Conservation (phyloP, 2,113 vertebrate genomes). For the Dryoscopus gambensis region DNA sequence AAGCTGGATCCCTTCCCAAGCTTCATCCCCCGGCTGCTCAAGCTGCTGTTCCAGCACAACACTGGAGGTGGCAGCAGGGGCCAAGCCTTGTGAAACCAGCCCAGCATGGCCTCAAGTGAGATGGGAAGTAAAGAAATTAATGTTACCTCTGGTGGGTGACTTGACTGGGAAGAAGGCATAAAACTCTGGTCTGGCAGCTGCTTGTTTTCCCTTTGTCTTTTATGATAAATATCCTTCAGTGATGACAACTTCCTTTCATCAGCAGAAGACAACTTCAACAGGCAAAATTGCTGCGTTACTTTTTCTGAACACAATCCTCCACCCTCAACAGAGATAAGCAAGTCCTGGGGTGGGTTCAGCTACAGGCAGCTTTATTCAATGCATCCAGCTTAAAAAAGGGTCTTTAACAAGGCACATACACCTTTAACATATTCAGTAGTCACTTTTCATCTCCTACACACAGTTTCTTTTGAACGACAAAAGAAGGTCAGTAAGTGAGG, state of each 20-base stretch:
- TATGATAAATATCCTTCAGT: conserved; percentile 87
- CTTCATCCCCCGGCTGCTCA: background rate
- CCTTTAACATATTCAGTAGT: background rate
- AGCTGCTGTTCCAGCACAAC: background rate
- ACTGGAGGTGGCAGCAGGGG: conserved; percentile 53
- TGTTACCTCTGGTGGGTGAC: conserved; percentile 83
- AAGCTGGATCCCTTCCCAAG: conserved; percentile 11
- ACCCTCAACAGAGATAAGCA: background rate
- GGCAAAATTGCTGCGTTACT: conserved; percentile 2
- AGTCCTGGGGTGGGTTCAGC: background rate
- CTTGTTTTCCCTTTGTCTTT: conserved; percentile 76
- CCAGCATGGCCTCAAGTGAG: background rate
- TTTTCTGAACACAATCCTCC: background rate
- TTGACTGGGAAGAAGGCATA: conserved; percentile 63
- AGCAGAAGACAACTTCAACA: conserved; percentile 68
- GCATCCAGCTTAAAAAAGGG: background rate
- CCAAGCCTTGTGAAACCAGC: background rate
- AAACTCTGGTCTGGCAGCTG: conserved; percentile 73
- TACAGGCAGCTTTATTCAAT: background rate
- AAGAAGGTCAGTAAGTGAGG: background rate
- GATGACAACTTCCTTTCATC: conserved; percentile 73
- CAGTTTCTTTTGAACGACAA: background rate
- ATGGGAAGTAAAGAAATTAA: background rate
- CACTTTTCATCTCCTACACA: background rate
- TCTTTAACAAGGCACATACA: background rate